Percentiles rank a stretch among this genome's conserved stretches.
Conservation (phyloP, 2,797 vertebrate genomes). For the Knipowitschia caucasica region DNA sequence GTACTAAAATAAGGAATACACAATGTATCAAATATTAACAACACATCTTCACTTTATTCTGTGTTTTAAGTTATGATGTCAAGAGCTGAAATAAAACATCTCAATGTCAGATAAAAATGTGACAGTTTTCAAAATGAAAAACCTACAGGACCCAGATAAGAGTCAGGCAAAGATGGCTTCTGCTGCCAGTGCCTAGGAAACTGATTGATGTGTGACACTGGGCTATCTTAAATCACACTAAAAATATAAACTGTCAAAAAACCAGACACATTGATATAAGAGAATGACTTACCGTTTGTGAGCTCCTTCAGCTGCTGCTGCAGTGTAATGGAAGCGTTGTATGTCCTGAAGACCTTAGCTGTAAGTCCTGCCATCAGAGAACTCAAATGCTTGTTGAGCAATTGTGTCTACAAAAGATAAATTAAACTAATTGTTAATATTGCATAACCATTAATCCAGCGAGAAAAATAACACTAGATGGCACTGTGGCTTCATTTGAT, state of each 20-base stretch:
- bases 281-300: slow-evolving; percentile 62
- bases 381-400: slow-evolving; percentile 73
- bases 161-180: slow-evolving; percentile 26
- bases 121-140: slow-evolving; percentile 47
- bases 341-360: slow-evolving; percentile 81
- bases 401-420: slow-evolving; percentile 41
- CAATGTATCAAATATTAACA: background rate
- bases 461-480: slow-evolving; percentile 46
- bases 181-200: slow-evolving; percentile 25
- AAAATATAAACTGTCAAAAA: slow-evolving; percentile 30
- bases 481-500: slow-evolving; percentile 53
- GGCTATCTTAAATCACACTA: slow-evolving; percentile 26
- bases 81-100: slow-evolving; percentile 37
- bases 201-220: slow-evolving; percentile 17
- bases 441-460: background rate
- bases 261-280: slow-evolving; percentile 4
- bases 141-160: slow-evolving; percentile 36
- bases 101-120: slow-evolving; percentile 32
- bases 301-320: slow-evolving; percentile 78
- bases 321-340: slow-evolving; percentile 77
- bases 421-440: background rate
- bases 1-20: background rate
- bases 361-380: slow-evolving; percentile 77
- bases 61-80: slow-evolving; percentile 10
- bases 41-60: slow-evolving; percentile 1